Evolutionary conservation across 2,113 vertebrate species (phyloP), one percentile per base, ranked within the genome.

Genomic region (Pseudopodoces humilis): DNA sequence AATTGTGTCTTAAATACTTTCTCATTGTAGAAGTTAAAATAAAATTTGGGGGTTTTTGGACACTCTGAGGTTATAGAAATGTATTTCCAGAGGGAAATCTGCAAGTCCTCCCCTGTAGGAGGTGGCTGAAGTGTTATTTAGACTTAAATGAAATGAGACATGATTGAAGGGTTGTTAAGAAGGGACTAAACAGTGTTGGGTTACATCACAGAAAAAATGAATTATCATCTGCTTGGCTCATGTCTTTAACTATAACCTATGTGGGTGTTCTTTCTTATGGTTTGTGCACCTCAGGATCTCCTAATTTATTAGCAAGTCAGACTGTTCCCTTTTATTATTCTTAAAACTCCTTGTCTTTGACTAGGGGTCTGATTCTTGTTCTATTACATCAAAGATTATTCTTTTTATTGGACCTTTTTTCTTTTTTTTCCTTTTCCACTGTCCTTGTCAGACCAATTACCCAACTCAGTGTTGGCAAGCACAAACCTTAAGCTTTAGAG

Each of bases 121-220:
- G 94, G 94, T 86, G 69, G 94, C 83, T 97, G 88, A 92, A 90
- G 86, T 93, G 91, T 93, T 96, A 87, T 85, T 88, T 86, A 86
- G 80, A 77, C 70, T 86, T 90, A 94, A 93, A 95, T 77, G 33
- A 78, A 94, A 94, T 63, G 44, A 92, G 69, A 75, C 35, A 92
- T 94, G 88, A 93, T 92, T 96, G 95, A 97, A 96, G 65, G 91
- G 86, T 95, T 97, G 94, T 93, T 97, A 97, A 91, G 92, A 92
- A 83, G 60, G 67, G 75, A 80, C 85, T 91, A 77, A 94, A 87
- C 13, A 85, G 87, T 86, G 75, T 88, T 94, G 75, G 12, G 75
- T 77, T 94, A 89, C 53, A 94, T 92, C 86, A 95, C 41, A 79
- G 92, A 91, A 79, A 84, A 94, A 71, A 88, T 24, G 63, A 90